A percentile compares a stretch with the other conserved stretches of the same genome.
These are phyloP conservation scores for Lasius fuliginosus DNA, from an alignment of 2,888 invertebrate genomes.

Conservation along the genomic window DNA sequence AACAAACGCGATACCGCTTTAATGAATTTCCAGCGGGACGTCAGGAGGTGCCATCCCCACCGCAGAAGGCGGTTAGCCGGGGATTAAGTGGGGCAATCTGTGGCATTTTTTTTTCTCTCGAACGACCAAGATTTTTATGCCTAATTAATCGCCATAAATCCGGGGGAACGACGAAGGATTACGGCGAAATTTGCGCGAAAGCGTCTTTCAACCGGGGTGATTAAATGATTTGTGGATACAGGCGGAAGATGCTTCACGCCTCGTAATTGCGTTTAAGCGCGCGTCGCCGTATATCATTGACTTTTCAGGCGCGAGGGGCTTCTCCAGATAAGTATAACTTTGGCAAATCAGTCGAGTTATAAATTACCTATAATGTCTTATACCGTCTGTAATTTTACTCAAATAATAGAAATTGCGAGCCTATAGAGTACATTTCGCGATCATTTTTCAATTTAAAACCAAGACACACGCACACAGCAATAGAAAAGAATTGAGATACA, in stretches of 20 bases:
- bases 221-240: constrained; percentile 73
- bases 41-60: constrained; percentile 83
- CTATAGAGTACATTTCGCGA: background rate
- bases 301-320: constrained; percentile 33
- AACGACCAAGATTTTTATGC: constrained; percentile 81
- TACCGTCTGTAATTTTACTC: constrained; percentile 5
- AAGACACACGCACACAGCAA: background rate
- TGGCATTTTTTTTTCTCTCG: constrained; percentile 77
- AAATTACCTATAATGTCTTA: constrained; percentile 20
- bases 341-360: constrained; percentile 37
- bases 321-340: constrained; percentile 38
- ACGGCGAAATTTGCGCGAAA: constrained; percentile 74
- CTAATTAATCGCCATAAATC: constrained; percentile 85
- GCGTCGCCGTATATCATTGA: constrained; percentile 55
- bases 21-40: constrained; percentile 82
- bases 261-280: constrained; percentile 66
- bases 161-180: constrained; percentile 75
- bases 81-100: constrained; percentile 84
- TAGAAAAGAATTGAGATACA: background rate
- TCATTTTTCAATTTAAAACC: background rate
- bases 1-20: constrained; percentile 82
- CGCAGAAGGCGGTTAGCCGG: constrained; percentile 70
- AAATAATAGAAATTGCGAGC: background rate
- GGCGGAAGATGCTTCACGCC: constrained; percentile 64
- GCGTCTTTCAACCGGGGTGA: constrained; percentile 71